Conservation (phyloP, 2,113 vertebrate species). For the Eurypyga helias region DNA sequence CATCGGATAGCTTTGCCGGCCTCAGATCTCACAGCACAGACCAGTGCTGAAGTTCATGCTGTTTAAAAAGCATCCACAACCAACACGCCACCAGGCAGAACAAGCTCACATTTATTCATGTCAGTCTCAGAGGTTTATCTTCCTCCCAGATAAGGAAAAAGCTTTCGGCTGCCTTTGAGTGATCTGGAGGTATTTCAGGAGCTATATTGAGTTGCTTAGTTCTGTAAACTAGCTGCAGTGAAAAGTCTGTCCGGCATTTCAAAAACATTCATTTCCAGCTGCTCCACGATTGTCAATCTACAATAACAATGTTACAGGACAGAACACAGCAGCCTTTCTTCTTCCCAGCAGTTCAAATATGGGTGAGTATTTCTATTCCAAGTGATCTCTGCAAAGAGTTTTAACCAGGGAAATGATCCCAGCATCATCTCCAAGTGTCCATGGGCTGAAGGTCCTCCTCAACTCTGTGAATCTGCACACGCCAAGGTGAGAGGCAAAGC, state of each 20-base stretch:
- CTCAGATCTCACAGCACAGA: neutral
- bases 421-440: neutral
- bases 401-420: neutral
- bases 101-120: neutral
- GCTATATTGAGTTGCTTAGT: neutral
- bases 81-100: neutral
- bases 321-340: neutral
- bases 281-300: neutral
- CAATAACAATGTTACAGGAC: neutral
- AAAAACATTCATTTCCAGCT: neutral
- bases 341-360: neutral
- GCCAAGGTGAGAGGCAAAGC: neutral
- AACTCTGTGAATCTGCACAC: neutral
- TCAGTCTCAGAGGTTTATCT: neutral
- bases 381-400: neutral
- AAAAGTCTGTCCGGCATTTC: neutral
- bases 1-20: neutral
- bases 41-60: neutral
- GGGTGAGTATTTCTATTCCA: neutral
- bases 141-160: neutral
- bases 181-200: slow-evolving; percentile 6
- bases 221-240: neutral
- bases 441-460: neutral
- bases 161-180: neutral
- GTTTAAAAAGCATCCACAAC: neutral